Evolutionary conservation across 1,140 invertebrate species (phyloP), one percentile per base, ranked within the genome.

Genomic region (Meloidogyne hapla): DNA sequence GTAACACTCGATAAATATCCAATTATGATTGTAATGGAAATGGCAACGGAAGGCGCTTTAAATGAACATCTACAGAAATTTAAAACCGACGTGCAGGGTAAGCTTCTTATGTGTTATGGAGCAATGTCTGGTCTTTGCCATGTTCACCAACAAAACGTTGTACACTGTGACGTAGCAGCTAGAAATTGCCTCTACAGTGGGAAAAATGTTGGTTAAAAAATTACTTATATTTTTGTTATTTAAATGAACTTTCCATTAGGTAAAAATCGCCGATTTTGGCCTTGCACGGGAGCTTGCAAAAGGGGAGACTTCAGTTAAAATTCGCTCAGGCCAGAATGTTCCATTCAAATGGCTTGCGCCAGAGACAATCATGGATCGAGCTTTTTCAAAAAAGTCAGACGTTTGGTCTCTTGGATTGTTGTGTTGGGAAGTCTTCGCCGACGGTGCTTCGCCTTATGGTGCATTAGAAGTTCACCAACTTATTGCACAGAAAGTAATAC

Each of bases 231-330:
- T 76, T 28, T 69, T 33, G 12, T 64, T n/a, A 21, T 69, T 69
- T 21, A n/a, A n/a, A n/a, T 69, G 3, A 40, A n/a, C 48, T 33
- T 26, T 69, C 15, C 23, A n/a, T 42, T 26, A 75, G 67, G 68
- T 80, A 18, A 80, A 80, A 28, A 80, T 80, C 66, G 25, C 62
- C 4, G 79, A 80, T 56, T 80, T 80, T 28, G 79, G 79, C 15
- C 33, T 80, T 9, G 63, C 78, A 10, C 2, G 48, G n/a, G n/a
- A 69, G 48, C 80, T 80, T 10, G 33, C 25, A 8, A 65, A 18
- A 10, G 73, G 81, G 21, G 23, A 65, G 6, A 69, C 79, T 38
- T 42, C 56, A 12, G 13, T 42, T 12, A 42, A 42, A 9, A 8
- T 42, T 8, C 1, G 40, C 2, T 12, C 21, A 6, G 26, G 45